Evolutionary conservation across 1,140 invertebrate genomes (phyloP).

Genomic region (Atta cephalotes): DNA sequence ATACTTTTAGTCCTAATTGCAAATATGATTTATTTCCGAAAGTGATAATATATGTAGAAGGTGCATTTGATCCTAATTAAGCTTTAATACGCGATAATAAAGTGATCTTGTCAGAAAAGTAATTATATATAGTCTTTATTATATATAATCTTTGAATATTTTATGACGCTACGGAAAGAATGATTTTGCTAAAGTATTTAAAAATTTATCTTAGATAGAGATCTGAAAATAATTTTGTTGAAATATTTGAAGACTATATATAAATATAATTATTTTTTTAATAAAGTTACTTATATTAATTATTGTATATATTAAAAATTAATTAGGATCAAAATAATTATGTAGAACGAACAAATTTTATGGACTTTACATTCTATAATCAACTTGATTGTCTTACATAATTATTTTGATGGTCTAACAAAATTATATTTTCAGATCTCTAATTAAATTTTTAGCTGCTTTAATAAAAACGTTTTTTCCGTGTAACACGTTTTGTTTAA

Average conservation of each 20-base stretch:
- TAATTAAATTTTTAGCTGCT: too few species aligned
- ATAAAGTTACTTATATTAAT: neutral
- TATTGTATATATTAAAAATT: neutral
- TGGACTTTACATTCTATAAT: too few species aligned
- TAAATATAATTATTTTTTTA: conserved; percentile 3
- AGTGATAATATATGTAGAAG: neutral
- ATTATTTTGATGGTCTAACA: too few species aligned
- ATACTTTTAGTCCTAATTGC: neutral
- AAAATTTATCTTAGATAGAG: too few species aligned
- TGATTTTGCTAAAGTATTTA: too few species aligned
- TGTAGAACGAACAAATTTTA: too few species aligned
- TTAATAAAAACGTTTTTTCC: too few species aligned
- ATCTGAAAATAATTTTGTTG: too few species aligned
- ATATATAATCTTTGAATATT: neutral
- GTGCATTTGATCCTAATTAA: neutral
- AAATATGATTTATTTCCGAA: neutral
- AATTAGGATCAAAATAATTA: neutral
- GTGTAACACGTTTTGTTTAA: too few species aligned
- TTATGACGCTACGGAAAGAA: neutral
- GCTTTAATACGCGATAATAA: neutral
- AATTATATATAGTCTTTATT: neutral
- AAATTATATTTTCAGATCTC: too few species aligned
- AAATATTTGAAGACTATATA: neutral
- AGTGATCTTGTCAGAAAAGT: conserved; percentile 7
- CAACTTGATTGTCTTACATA: too few species aligned